Conservation (phyloP, 2,888 invertebrate genomes). For the Brachylomia viminalis region DNA sequence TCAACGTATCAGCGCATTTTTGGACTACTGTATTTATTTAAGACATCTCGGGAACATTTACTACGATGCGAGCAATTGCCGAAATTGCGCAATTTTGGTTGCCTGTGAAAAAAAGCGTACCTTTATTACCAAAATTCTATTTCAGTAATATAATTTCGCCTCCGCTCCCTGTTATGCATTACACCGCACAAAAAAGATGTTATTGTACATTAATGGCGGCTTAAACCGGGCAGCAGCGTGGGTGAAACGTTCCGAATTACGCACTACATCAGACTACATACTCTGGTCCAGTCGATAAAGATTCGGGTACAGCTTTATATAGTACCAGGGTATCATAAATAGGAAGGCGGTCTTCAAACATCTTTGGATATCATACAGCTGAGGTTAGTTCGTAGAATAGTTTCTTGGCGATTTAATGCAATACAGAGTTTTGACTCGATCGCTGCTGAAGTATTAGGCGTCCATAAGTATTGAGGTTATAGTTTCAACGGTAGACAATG, state of each 20-base stretch:
- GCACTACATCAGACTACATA: constrained; percentile 14
- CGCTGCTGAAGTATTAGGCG: not conserved
- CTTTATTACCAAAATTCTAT: too few relatives aligned
- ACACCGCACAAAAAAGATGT: constrained; percentile 31
- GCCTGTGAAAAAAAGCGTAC: too few relatives aligned
- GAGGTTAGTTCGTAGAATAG: not conserved
- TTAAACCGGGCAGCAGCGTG: constrained; percentile 26
- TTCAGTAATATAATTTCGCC: not conserved
- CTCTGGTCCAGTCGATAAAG: constrained; percentile 40
- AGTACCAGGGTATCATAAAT: constrained; percentile 19
- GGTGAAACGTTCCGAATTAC: constrained; percentile 37
- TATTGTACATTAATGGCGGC: constrained; percentile 55
- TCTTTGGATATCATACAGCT: not conserved
- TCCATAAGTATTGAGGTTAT: constrained; percentile 6
- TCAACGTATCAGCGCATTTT: not conserved
- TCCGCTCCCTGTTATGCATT: not conserved
- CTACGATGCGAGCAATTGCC: not conserved
- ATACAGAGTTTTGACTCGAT: not conserved
- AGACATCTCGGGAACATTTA: not conserved
- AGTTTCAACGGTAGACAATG: not conserved
- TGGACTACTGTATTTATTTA: not conserved
- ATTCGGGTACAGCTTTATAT: not conserved
- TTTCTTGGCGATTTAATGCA: not conserved
- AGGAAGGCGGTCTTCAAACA: constrained; percentile 1
- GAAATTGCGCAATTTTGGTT: too few relatives aligned